Conservation (phyloP, 2,113 vertebrate genomes). For the Brachypteracias leptosomus region DNA sequence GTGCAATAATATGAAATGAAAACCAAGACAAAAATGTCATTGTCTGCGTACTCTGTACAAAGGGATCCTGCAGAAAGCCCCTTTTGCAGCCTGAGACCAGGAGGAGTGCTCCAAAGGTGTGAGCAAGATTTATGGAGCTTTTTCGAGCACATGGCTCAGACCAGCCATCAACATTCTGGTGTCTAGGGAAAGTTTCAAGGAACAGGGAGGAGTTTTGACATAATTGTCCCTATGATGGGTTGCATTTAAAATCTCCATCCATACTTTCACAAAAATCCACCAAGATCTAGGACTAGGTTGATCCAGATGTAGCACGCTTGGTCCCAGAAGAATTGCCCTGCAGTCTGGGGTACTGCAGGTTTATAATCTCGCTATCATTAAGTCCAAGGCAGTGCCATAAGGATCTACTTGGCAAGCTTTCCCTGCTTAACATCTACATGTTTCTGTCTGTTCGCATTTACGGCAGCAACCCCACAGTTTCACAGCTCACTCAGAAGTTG, state of each 20-base stretch:
- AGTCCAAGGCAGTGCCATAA: slow-evolving; percentile 5
- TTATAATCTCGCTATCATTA: neutral
- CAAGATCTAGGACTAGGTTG: neutral
- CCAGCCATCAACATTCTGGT: neutral
- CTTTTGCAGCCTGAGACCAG: neutral
- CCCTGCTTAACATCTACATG: neutral
- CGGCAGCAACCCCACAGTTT: neutral
- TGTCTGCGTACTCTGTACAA: slow-evolving; percentile 33
- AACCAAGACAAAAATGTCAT: slow-evolving; percentile 62
- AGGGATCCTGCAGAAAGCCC: slow-evolving; percentile 27
- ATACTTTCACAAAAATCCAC: neutral
- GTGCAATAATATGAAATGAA: slow-evolving; percentile 58
- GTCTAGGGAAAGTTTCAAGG: neutral
- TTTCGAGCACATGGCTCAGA: neutral
- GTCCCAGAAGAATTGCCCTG: neutral
- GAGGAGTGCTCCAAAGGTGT: neutral
- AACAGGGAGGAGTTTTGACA: neutral
- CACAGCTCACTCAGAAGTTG: slow-evolving; percentile 13
- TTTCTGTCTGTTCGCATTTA: slow-evolving; percentile 25
- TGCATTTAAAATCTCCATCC: neutral
- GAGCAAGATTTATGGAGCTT: slow-evolving; percentile 20
- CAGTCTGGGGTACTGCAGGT: neutral
- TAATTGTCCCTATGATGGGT: neutral
- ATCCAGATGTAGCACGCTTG: neutral
- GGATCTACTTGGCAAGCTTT: slow-evolving; percentile 22